phyloP scores from a whole-genome alignment of 2,113 vertebrate genomes.

The Ancistrus triradiatus region DNA sequence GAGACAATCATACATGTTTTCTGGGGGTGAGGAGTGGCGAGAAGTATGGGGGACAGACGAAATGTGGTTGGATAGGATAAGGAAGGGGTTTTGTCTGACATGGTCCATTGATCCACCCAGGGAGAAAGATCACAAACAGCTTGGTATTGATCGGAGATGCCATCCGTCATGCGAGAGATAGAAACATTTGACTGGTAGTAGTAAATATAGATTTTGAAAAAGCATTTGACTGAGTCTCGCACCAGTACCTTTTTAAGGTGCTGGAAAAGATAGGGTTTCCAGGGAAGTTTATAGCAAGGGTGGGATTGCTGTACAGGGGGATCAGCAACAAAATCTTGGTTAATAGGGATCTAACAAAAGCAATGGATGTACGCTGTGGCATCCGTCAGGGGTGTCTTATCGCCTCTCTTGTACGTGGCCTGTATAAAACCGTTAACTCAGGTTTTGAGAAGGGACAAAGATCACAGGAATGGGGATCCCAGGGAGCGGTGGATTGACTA shows the following conservation, averaged over 20 bases:
- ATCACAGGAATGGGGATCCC: constrained; percentile 14
- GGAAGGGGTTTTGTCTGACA: too few species aligned
- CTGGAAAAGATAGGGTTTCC: constrained; percentile 34
- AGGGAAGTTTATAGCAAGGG: constrained; percentile 16
- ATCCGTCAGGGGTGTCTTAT: constrained; percentile 37
- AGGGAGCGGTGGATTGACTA: not conserved
- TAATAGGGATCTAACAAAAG: constrained; percentile 8
- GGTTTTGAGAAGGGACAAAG: constrained; percentile 37
- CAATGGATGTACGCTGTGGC: not conserved
- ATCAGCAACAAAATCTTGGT: not conserved
- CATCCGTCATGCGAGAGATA: constrained; percentile 44
- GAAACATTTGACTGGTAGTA: constrained; percentile 26
- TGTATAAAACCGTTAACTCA: constrained; percentile 24
- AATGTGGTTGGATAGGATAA: too few species aligned
- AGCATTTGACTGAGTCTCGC: too few species aligned
- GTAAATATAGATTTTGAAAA: too few species aligned
- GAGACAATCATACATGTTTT: too few species aligned
- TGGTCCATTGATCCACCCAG: too few species aligned
- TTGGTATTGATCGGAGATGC: constrained; percentile 31
- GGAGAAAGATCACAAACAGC: constrained; percentile 37
- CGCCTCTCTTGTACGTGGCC: constrained; percentile 13
- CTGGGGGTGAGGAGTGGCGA: too few species aligned
- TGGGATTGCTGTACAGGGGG: constrained; percentile 7
- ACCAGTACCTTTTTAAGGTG: constrained; percentile 36
- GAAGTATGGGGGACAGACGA: too few species aligned